Conservation (phyloP, 2,113 vertebrate species). For the Heloderma charlesbogerti region DNA sequence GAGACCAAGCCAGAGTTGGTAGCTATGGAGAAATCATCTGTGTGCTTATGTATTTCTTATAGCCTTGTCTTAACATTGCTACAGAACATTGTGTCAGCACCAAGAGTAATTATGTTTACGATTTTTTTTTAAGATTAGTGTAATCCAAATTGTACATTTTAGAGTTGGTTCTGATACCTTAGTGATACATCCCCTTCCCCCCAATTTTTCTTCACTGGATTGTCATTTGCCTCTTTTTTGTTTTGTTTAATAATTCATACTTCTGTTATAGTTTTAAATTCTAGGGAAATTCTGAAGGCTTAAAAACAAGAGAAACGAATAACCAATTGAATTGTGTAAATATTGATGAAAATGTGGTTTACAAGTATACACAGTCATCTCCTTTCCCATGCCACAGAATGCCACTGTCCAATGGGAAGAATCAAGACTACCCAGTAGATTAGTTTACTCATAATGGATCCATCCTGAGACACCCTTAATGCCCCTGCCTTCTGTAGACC, state of each 20-base stretch:
- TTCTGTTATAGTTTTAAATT: background rate
- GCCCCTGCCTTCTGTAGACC: background rate
- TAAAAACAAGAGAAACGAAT: background rate
- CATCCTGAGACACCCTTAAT: background rate
- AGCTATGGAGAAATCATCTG: background rate
- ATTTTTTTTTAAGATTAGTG: background rate
- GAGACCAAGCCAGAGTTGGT: background rate
- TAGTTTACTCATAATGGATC: background rate
- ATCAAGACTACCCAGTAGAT: too few species aligned
- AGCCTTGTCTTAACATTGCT: background rate
- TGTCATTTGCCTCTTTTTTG: background rate
- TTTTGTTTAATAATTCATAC: background rate
- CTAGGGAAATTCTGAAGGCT: background rate
- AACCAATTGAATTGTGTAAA: background rate
- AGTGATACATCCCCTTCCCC: background rate
- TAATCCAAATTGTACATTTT: constrained; percentile 4
- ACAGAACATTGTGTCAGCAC: background rate
- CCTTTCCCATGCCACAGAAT: background rate
- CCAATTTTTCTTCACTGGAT: background rate
- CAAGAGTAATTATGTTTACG: background rate
- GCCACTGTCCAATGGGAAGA: background rate
- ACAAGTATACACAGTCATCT: too few species aligned
- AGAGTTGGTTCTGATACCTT: background rate
- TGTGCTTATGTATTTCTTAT: background rate
- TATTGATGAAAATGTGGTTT: background rate